Base-by-base conservation (phyloP, 2,888 invertebrate species). In the Agrotis segetum region DNA sequence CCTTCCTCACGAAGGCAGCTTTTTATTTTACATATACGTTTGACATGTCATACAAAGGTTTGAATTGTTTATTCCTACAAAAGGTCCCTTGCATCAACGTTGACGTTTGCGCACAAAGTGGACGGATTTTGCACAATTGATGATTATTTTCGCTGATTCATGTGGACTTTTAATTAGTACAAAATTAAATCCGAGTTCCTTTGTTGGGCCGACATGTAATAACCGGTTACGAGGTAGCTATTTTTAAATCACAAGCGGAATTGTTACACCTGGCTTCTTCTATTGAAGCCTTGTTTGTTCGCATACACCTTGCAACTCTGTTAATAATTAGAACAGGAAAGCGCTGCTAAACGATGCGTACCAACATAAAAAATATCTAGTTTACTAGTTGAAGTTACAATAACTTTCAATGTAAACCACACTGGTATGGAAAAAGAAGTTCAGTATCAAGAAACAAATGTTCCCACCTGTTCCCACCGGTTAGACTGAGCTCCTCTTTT, bases 1-100 rank as follows among this genome's bases (percentile, higher is more conserved):
- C 86, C 84, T 80, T 87, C 86, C 88, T 89, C 87, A 85, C 85
- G 84, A 86, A 88, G 88, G 86, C 87, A 86, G 73, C 81, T 80
- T 81, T 85, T 84, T 82, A 82, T 82, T 85, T 86, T 71, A 78
- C 59, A 71, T 65, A 67, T 67, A 64, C 58, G 53, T 64, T 73
- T 78, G 78, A 78, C 83, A 82, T 82, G 58, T 50, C 73, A 83
- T 58, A 82, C 67, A 80, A 79, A 74, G 76, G 63, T 70, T 40
- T 24, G 67, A 71, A 70, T 79, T 85, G 68, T 82, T 82, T 82
- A 81, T 61, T 61, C 34, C 52, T 7, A 73, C 58, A 73, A 79
- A 58, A 65, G 55, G 66, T 44, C 44, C 60, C 68, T 50, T 47
- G 59, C 53, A 55, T 55, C 59, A 66, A 79, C 40, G 55, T 58